phyloP scores from a whole-genome alignment of 2,797 vertebrate species.

The Cichlasoma orientale region DNA sequence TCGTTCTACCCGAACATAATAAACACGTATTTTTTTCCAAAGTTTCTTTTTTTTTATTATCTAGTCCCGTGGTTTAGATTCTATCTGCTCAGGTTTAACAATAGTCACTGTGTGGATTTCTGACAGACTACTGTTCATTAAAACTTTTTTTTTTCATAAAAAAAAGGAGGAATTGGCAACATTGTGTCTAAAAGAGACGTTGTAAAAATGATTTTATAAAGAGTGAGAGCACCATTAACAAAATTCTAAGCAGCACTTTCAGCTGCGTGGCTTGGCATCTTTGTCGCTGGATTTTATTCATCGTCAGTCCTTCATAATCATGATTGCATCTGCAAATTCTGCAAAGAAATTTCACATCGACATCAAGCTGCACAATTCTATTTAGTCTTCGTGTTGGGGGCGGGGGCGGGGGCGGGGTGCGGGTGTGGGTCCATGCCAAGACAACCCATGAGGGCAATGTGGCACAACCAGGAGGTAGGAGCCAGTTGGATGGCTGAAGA shows the following conservation, averaged over 20 bases:
- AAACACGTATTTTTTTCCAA: background rate
- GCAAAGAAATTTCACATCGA: constrained; percentile 28
- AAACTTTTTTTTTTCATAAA: background rate
- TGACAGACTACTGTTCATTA: background rate
- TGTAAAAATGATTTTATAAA: background rate
- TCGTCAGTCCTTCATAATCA: background rate
- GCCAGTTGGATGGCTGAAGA: constrained; percentile 72
- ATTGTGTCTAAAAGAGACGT: background rate
- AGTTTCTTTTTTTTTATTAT: background rate
- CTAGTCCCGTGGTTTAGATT: background rate
- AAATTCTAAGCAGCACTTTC: background rate
- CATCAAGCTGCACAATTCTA: constrained; percentile 30
- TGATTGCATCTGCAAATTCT: background rate
- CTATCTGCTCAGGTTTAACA: background rate
- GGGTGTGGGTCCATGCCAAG: constrained; percentile 57
- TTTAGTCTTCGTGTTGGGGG: constrained; percentile 28
- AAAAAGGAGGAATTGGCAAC: background rate
- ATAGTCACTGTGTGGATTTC: background rate
- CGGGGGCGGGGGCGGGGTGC: background rate
- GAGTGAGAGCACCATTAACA: background rate
- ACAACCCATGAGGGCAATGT: constrained; percentile 64
- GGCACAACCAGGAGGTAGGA: constrained; percentile 67
- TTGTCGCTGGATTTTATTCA: background rate
- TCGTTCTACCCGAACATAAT: background rate
- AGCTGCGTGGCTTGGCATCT: background rate